Evolutionary conservation across 2,113 vertebrate genomes (phyloP).

Genomic region (Solenodon paradoxus): DNA sequence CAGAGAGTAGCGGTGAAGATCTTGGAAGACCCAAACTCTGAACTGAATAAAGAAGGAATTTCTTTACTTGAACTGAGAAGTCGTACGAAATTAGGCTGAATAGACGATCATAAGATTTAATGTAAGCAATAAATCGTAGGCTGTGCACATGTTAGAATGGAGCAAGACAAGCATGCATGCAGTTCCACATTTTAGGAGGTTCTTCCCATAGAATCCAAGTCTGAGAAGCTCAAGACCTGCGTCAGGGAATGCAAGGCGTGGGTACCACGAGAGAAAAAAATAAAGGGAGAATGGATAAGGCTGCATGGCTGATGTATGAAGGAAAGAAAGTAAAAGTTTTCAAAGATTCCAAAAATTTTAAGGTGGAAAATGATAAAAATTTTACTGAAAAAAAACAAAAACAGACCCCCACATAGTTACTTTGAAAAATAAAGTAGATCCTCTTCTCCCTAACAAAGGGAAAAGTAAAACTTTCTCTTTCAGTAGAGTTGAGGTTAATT

Average conservation of each 20-base stretch:
- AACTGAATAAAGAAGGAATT: neutral
- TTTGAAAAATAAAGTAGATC: neutral
- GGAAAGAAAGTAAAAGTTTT: accelerated
- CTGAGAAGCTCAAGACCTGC: neutral
- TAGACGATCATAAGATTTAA: neutral
- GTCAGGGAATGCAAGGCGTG: accelerated
- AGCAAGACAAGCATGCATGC: neutral
- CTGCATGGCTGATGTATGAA: neutral
- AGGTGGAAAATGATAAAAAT: neutral
- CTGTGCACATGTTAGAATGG: neutral
- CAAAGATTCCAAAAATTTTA: neutral
- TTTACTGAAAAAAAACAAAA: neutral
- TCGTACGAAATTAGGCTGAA: neutral
- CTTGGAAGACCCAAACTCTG: neutral
- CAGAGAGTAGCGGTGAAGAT: neutral
- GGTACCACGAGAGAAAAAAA: neutral
- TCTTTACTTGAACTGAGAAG: neutral
- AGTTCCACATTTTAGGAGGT: neutral
- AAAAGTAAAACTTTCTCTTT: neutral
- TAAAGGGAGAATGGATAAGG: neutral
- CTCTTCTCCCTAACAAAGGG: accelerated
- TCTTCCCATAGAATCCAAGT: neutral
- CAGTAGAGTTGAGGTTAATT: neutral
- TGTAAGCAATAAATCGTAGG: neutral
- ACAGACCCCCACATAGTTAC: neutral